phyloP scores from a whole-genome alignment of 2,113 vertebrate species.

The Grallaria varia region DNA sequence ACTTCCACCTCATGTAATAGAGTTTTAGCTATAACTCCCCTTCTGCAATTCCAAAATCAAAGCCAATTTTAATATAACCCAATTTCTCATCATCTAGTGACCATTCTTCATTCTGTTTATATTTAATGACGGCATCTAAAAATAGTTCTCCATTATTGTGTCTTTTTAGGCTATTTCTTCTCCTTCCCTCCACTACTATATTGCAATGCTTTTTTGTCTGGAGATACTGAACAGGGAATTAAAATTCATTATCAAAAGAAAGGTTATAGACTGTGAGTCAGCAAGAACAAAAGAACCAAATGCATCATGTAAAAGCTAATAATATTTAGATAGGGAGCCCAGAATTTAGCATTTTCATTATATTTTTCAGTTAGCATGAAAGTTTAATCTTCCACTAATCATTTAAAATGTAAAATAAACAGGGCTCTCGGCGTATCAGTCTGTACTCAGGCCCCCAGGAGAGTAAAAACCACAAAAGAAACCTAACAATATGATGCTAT shows the following conservation, averaged over 20 bases:
- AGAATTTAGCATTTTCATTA: constrained; percentile 64
- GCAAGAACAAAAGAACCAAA: constrained; percentile 54
- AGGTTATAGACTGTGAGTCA: constrained; percentile 58
- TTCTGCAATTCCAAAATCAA: background rate
- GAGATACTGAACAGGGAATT: constrained; percentile 31
- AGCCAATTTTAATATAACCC: background rate
- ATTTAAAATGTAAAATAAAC: constrained; percentile 62
- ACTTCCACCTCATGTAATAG: background rate
- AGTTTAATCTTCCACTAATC: constrained; percentile 62
- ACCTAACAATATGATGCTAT: constrained; percentile 53
- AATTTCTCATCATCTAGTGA: background rate
- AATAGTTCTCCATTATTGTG: background rate
- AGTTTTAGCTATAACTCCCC: background rate
- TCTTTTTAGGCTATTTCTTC: background rate
- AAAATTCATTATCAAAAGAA: constrained; percentile 32
- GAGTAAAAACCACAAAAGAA: constrained; percentile 53
- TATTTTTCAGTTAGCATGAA: constrained; percentile 55
- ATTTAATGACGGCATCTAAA: background rate
- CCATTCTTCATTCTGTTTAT: background rate
- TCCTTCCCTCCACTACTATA: background rate
- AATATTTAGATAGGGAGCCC: constrained; percentile 50
- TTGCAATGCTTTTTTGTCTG: background rate
- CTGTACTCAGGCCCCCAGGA: constrained; percentile 30
- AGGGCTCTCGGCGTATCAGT: background rate
- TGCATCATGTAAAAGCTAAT: constrained; percentile 53